Conservation (phyloP, 2,888 invertebrate species). For the Coelinius sp. region DNA sequence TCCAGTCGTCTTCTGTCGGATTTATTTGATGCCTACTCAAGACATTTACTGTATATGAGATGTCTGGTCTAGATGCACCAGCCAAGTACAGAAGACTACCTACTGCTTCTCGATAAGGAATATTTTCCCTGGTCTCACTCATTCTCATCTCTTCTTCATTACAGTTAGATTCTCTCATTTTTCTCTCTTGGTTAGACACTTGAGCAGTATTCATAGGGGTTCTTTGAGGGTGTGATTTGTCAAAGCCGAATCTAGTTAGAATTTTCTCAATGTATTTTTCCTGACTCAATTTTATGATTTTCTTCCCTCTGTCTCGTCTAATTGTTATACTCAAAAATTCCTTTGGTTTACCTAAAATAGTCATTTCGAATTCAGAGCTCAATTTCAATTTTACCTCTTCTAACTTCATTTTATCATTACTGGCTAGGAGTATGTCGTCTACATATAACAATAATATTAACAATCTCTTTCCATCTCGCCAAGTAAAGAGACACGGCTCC, state of each 20-base stretch:
- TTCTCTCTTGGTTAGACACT: slow-evolving; percentile 18
- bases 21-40: no score
- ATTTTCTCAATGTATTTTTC: slow-evolving; percentile 39
- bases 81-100: slow-evolving; percentile 39
- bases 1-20: no score
- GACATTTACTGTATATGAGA: slow-evolving; percentile 30
- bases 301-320: slow-evolving; percentile 30
- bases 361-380: slow-evolving; percentile 36
- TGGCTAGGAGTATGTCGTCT: slow-evolving; percentile 42
- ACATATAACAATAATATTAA: slow-evolving; percentile 29
- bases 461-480: neutral
- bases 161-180: neutral
- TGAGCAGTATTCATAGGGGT: neutral
- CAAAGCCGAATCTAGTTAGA: slow-evolving; percentile 42
- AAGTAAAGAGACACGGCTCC: neutral
- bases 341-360: slow-evolving; percentile 39
- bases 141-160: slow-evolving; percentile 6
- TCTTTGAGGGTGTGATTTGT: slow-evolving; percentile 36
- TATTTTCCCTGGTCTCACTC: slow-evolving; percentile 22
- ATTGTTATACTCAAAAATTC: slow-evolving; percentile 43
- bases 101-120: slow-evolving; percentile 31
- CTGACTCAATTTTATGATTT: slow-evolving; percentile 36
- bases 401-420: neutral
- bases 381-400: slow-evolving; percentile 9
- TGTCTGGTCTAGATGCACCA: slow-evolving; percentile 36